Evolutionary conservation across 2,113 vertebrate species (phyloP).

Genomic region (Myxocyprinus asiaticus): DNA sequence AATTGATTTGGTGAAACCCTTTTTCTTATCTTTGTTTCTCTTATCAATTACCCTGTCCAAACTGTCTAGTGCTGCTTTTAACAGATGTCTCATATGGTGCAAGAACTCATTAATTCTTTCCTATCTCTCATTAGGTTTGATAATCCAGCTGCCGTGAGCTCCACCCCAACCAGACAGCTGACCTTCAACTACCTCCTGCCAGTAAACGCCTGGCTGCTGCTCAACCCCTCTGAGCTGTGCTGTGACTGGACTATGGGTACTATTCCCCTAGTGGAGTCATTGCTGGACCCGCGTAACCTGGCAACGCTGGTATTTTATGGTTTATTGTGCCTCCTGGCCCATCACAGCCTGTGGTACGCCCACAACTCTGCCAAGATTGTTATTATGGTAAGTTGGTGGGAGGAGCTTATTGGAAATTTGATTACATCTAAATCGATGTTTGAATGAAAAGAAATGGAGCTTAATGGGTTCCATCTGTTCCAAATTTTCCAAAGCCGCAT

Average conservation of each 20-base stretch:
- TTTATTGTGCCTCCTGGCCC: constrained; percentile 79
- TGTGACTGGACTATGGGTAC: constrained; percentile 99
- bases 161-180: constrained; percentile 87
- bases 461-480: too few species aligned
- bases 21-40: background rate
- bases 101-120: background rate
- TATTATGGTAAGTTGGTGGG: constrained; percentile 85
- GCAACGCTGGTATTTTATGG: constrained; percentile 89
- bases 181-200: constrained; percentile 98
- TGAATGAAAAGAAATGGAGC: too few species aligned
- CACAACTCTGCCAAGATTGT: constrained; percentile 90
- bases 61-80: background rate
- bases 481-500: too few species aligned
- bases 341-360: constrained; percentile 84
- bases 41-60: background rate
- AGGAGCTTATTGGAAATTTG: background rate
- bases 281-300: constrained; percentile 87
- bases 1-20: background rate
- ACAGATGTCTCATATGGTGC: background rate
- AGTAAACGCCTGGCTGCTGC: constrained; percentile 94
- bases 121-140: constrained; percentile 82
- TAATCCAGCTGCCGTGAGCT: constrained; percentile 96
- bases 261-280: constrained; percentile 91
- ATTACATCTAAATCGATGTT: too few species aligned
- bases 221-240: constrained; percentile 94